Base-by-base conservation (phyloP, 1,140 invertebrate genomes). In the Spodoptera frugiperda region DNA sequence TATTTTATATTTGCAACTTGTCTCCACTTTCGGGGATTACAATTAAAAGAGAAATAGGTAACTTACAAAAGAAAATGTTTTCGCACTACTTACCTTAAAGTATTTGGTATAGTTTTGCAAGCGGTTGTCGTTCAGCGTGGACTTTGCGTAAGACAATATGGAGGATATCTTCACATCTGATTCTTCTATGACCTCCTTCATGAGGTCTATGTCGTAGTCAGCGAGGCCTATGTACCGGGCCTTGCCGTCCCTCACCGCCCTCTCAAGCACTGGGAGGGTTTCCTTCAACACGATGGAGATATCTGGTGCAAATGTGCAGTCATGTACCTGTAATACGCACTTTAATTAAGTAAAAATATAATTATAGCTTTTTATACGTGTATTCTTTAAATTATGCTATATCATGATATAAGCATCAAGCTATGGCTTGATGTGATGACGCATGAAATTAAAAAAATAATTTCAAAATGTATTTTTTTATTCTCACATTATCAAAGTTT, bases 231-330 rank as follows among this genome's bases (percentile, higher is more conserved):
- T 98, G 87, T 95, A 97, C 78, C 95, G 96, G 0, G 97, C 97
- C 93, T 98, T 98, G 17, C 97, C 97, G 53, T 96, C 94, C 12
- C 96, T 94, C 14, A 97, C 96, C 14, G 97, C 94, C 84, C 96
- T 95, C 77, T 97, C 95, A 15, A 99, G 87, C 10, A 96, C 96
- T 25, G 98, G 98, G 46, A 99, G 85, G 0, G 98, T 98, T 95
- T 99, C 97, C 39, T 97, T 97, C 3, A 98, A 81, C 8, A 99
- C 95, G 39, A 97, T 94, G 39, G 98, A 96, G 3, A 97, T 87
- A 76, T 95, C 96, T n/a, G 96, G 95, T 1, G 97, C 97, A 92
- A 98, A 99, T 88, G 99, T 98, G 59, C 98, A 95, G 87, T 99
- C 98, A 86, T 99, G 98, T 39, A 98, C 95, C 97, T 99, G 89